Percentiles rank a stretch among this genome's conserved stretches.
Conservation (phyloP, 2,888 invertebrate genomes). For the Lottia scabra region DNA sequence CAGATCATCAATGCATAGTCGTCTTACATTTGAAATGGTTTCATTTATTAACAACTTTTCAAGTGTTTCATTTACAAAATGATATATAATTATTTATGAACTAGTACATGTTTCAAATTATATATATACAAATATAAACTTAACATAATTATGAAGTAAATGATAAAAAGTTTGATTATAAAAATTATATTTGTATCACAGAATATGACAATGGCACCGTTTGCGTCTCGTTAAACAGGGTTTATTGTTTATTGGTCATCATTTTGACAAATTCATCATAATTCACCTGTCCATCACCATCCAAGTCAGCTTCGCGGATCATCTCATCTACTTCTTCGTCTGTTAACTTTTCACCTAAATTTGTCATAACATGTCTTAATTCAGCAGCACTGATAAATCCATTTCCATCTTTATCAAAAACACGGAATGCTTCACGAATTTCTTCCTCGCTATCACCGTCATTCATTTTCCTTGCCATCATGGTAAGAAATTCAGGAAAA, state of each 20-base stretch:
- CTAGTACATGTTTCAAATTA: too few relatives aligned
- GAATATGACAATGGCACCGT: too few relatives aligned
- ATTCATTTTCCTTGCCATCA: conserved; percentile 99
- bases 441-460: conserved; percentile 96
- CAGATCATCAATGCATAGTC: too few relatives aligned
- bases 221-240: too few relatives aligned
- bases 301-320: conserved; percentile 98
- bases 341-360: conserved; percentile 97
- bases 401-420: conserved; percentile 98
- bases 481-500: conserved; percentile 99
- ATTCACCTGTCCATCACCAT: conserved; percentile 99
- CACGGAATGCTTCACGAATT: conserved; percentile 98
- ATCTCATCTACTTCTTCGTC: conserved; percentile 99
- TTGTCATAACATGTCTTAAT: conserved; percentile 99
- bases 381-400: conserved; percentile 99
- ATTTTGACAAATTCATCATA: conserved; percentile 77
- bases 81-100: too few relatives aligned
- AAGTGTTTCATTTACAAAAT: too few relatives aligned
- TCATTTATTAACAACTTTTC: too few relatives aligned
- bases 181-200: too few relatives aligned
- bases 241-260: not conserved
- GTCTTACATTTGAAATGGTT: too few relatives aligned
- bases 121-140: too few relatives aligned
- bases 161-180: too few relatives aligned
- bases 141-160: too few relatives aligned